Percentiles rank a stretch among this genome's conserved stretches.
Evolutionary conservation across 2,113 vertebrate genomes (phyloP).

Genomic region (Xiphophorus maculatus): DNA sequence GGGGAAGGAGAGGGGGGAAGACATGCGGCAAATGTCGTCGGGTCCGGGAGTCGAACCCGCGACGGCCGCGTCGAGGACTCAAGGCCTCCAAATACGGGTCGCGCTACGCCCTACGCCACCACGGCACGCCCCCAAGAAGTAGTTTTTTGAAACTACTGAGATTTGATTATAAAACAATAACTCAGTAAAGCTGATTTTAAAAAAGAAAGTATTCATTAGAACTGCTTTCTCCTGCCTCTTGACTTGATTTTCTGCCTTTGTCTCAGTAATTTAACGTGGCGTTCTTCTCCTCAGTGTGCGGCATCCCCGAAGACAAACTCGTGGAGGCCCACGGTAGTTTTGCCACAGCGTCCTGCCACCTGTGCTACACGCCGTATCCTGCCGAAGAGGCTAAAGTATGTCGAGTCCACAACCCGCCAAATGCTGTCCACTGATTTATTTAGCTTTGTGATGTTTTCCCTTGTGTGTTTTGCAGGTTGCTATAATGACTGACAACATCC

Average conservation of each 20-base stretch:
- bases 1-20: too few relatives aligned
- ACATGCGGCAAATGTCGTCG: too few relatives aligned
- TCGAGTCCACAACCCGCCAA: background rate
- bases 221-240: background rate
- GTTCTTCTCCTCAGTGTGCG: slow-evolving; percentile 69
- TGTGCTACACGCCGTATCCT: slow-evolving; percentile 82
- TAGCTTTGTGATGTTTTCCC: background rate
- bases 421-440: background rate
- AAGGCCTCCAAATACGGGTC: too few relatives aligned
- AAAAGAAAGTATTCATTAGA: background rate
- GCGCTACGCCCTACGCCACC: too few relatives aligned
- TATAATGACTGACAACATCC: slow-evolving; percentile 78
- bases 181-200: too few relatives aligned
- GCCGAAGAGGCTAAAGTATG: slow-evolving; percentile 80
- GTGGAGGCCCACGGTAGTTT: slow-evolving; percentile 84
- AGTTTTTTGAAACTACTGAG: too few relatives aligned
- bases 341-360: slow-evolving; percentile 80
- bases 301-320: slow-evolving; percentile 81
- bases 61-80: too few relatives aligned
- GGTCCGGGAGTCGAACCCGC: too few relatives aligned
- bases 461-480: slow-evolving; percentile 39
- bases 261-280: background rate
- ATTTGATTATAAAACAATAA: too few relatives aligned
- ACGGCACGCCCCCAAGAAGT: too few relatives aligned
- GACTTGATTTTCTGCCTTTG: background rate